Base-by-base conservation (phyloP, 2,888 invertebrate species). In the Malachius bipustulatus region DNA sequence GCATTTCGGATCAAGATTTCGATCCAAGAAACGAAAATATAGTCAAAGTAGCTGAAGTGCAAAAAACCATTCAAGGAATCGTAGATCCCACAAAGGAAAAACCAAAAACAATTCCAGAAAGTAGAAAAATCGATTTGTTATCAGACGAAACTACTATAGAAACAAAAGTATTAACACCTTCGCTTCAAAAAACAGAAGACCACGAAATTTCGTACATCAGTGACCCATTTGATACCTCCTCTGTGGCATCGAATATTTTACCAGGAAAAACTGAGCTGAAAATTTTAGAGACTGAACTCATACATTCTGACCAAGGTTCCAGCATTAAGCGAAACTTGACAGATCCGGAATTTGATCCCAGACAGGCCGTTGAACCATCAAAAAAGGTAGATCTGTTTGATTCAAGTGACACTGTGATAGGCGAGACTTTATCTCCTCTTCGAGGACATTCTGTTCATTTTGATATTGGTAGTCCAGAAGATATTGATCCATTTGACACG, bases 211-310 rank as follows among this genome's bases (percentile, higher is more conserved):
- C n/a, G n/a, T 19, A 19, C 24, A n/a, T n/a, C n/a, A 59, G 64
- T 4, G 88, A 88, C 65, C 89, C 89, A 0, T 90, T 90, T 56
- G 90, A 90, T 55, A 90, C 90, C 1, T 83, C 88, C 0, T n/a
- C n/a, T n/a, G 82, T 83, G 48, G 84, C 84, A 0, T 69, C 67
- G 37, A 78, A 82, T 52, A 74, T 84, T 35, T 65, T 73, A 33
- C 85, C 84, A 0, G 82, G 85, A 3, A 79, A 75, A 60, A 78
- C 83, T 2, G 87, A 87, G 58, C 64, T 87, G 6, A 82, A 80
- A 55, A 60, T 84, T 26, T 55, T 87, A 12, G 83, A 84, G 47
- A 80, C 71, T 56, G 84, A 84, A 55, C 66, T 85, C 38, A 77
- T 79, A 13, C 55, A 62, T 47, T 67, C 75, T 38, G 31, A 35